These are phyloP conservation scores for Cynaeus angustus DNA, from an alignment of 2,888 invertebrate genomes.

Conservation along the genomic window DNA sequence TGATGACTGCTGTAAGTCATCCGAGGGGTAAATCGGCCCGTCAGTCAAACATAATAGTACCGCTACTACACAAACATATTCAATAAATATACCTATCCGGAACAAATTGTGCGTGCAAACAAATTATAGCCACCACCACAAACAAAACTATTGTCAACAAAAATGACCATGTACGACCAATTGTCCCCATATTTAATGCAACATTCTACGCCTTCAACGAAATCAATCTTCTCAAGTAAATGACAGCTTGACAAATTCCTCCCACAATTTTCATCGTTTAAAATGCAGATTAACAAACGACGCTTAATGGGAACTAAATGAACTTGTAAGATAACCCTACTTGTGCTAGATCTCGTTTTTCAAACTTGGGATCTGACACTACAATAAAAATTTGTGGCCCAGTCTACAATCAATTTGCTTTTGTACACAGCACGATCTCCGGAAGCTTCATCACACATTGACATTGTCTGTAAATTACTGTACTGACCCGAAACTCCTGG, in stretches of 20 bases:
- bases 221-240: not conserved
- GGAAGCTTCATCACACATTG: slow-evolving; percentile 8
- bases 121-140: slow-evolving; percentile 36
- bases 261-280: too few species aligned
- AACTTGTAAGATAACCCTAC: too few species aligned
- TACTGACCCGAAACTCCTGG: not conserved
- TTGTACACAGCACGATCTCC: slow-evolving; percentile 20
- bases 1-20: slow-evolving; percentile 56
- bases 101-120: slow-evolving; percentile 44
- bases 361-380: too few species aligned
- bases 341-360: too few species aligned
- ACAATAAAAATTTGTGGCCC: too few species aligned
- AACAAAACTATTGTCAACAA: slow-evolving; percentile 40
- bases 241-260: too few species aligned
- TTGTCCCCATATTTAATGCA: slow-evolving; percentile 15
- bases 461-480: slow-evolving; percentile 10
- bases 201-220: slow-evolving; percentile 3
- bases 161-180: slow-evolving; percentile 15
- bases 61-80: slow-evolving; percentile 42
- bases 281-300: too few species aligned
- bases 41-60: slow-evolving; percentile 50
- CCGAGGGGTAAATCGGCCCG: slow-evolving; percentile 53
- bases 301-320: too few species aligned
- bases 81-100: slow-evolving; percentile 32
- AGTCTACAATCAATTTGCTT: too few species aligned